Evolutionary conservation across 2,113 vertebrate genomes (phyloP), one percentile per base, ranked within the genome.

Genomic region (Setophaga coronata): DNA sequence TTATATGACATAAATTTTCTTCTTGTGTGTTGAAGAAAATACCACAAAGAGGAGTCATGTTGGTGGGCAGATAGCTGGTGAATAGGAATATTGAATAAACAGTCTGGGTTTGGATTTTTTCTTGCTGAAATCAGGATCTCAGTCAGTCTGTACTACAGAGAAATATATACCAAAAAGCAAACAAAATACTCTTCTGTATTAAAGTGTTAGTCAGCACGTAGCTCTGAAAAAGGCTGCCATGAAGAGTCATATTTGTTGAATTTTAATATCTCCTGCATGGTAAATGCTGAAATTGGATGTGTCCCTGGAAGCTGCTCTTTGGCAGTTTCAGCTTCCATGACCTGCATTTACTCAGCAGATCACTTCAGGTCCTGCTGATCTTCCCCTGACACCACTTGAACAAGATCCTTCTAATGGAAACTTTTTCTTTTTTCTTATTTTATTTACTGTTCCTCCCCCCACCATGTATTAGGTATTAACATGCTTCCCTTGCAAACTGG

Each of bases 231-330:
- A 71, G 54, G 54, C 78, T 88, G 72, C 87, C 50, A 61, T 76
- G 31, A 86, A 90, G 70, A 89, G 67, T 72, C 76, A 57, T 91
- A 65, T 56, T 91, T 64, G 73, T 28, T 69, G 78, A 53, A 89
- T 95, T 95, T 94, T 96, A 95, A 91, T 93, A 86, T 94, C 91
- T 94, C 90, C 73, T 96, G 94, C 91, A 54, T 85, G 96, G 88
- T 94, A 92, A 97, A 93, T 0, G 3, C 92, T 88, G 90, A 95
- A 97, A 97, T 95, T 95, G 93, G 91, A 93, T 95, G 51, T 92
- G 93, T 83, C 93, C 96, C 66, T 84, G 81, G 84, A 96, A 94
- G 87, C 93, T 94, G 91, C 95, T 94, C 82, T 87, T 83, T 86
- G 93, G 95, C 95, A 96, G 61, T 87, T 93, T 95, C 57, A 81